Evolutionary conservation across 1,140 invertebrate genomes (phyloP).

Genomic region (Steinernema khuongi): DNA sequence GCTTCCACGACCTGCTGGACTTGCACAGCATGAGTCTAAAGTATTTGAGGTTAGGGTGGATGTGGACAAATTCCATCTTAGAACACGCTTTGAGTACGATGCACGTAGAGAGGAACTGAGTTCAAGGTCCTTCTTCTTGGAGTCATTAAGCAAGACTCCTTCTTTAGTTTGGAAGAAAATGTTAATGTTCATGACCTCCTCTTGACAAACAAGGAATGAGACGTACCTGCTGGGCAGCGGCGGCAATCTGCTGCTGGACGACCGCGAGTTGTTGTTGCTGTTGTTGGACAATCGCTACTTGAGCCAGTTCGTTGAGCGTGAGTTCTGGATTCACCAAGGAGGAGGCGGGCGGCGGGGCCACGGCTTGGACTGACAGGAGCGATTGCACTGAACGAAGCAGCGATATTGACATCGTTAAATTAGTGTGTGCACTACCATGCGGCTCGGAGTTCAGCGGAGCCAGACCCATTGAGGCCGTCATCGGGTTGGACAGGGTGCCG

Average conservation of each 20-base stretch:
- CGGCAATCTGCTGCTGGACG: background rate
- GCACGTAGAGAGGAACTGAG: no score
- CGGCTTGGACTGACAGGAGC: constrained; percentile 35
- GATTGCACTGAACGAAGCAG: constrained; percentile 28
- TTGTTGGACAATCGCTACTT: constrained; percentile 26
- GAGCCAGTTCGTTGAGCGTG: constrained; percentile 21
- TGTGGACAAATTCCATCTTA: no score
- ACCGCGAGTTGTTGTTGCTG: constrained; percentile 21
- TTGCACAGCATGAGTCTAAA: constrained; percentile 12
- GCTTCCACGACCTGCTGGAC: constrained; percentile 10
- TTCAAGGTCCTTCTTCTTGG: no score
- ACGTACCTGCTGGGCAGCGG: constrained; percentile 13
- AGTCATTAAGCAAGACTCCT: no score
- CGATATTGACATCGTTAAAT: background rate
- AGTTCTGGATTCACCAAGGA: constrained; percentile 30
- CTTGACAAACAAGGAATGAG: background rate
- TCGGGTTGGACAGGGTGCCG: constrained; percentile 8
- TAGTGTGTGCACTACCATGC: background rate
- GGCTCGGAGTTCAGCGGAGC: background rate
- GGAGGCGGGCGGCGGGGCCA: constrained; percentile 16
- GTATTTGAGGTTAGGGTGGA: no score
- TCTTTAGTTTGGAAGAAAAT: no score
- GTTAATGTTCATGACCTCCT: no score
- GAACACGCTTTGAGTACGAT: no score
- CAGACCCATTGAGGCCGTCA: constrained; percentile 2